Conservation (phyloP, 2,888 invertebrate genomes). For the Neocrepidodera transversa region DNA sequence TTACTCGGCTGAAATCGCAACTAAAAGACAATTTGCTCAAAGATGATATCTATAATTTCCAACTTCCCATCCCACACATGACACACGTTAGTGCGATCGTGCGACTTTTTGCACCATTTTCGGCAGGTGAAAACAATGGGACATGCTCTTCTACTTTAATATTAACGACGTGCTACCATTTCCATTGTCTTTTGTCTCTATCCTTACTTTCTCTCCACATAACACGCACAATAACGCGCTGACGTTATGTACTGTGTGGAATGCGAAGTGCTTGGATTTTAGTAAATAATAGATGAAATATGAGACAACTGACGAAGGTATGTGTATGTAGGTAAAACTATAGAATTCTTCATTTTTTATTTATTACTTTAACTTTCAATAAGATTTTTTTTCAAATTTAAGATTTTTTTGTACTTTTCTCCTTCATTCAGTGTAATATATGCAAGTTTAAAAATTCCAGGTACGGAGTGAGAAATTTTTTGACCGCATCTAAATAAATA, state of each 20-base stretch:
- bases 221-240: slow-evolving; percentile 23
- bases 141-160: slow-evolving; percentile 28
- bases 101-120: slow-evolving; percentile 44
- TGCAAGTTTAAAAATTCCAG: too few relatives aligned
- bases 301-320: too few relatives aligned
- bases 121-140: slow-evolving; percentile 41
- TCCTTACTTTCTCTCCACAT: slow-evolving; percentile 28
- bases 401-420: too few relatives aligned
- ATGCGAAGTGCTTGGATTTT: background rate
- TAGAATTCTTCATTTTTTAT: too few relatives aligned
- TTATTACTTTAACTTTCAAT: too few relatives aligned
- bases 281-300: too few relatives aligned
- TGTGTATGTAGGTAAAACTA: too few relatives aligned
- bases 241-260: slow-evolving; percentile 7
- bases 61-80: slow-evolving; percentile 47
- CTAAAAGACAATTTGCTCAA: slow-evolving; percentile 24
- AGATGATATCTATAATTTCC: slow-evolving; percentile 23
- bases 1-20: slow-evolving; percentile 16
- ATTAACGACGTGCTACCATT: slow-evolving; percentile 37
- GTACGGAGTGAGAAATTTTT: too few relatives aligned
- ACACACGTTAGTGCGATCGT: slow-evolving; percentile 39
- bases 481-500: too few relatives aligned
- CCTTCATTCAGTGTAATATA: too few relatives aligned
- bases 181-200: slow-evolving; percentile 32
- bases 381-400: too few relatives aligned